Base-by-base conservation (phyloP, 2,888 invertebrate species). In the Papilio protenor region DNA sequence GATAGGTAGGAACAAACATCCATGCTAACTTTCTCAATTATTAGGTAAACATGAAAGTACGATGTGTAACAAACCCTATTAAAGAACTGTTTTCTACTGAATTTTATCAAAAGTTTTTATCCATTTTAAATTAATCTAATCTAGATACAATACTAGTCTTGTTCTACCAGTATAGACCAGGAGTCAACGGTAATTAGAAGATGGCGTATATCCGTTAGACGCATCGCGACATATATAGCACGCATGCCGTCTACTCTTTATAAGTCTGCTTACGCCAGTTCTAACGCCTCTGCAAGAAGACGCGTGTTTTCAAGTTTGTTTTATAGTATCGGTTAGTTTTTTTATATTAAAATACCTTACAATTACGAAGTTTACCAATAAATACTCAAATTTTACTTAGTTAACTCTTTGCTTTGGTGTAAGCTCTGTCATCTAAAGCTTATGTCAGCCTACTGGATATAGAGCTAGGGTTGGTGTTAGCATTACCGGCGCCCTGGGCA, bases 111-210 rank as follows among this genome's bases (percentile, higher is more conserved):
- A 0, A 12, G 11, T 47, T 47, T 47, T 47, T 47, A 8, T 47
- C 14, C 1, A 33, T 33, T 33, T 14, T 5, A 49, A 33, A 10
- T 11, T 27, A 27, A 6, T 77, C 66, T 69, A 71, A 76, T n/a
- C n/a, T 59, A 70, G 79, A 84, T 83, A 85, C 83, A 85, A 84
- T 83, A 81, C 83, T 84, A 82, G 84, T 84, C 49, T 74, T 80
- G 85, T 86, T 87, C 88, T n/a, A 11, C 23, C 45, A 40, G 8
- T 40, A 61, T 88, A 87, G 88, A 88, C 85, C 86, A 88, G 90
- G 87, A 86, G 87, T 85, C 85, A 92, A 92, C 92, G 91, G 93
- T 92, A 92, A 93, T 93, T 92, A 92, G 92, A 91, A 91, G 92
- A 92, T 91, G 92, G 89, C 85, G 82, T 85, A 83, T 85, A 86